Percentiles rank a stretch among this genome's conserved stretches.
These are phyloP conservation scores for Heliconius erato DNA, from an alignment of 2,888 invertebrate species.

Conservation along the genomic window DNA sequence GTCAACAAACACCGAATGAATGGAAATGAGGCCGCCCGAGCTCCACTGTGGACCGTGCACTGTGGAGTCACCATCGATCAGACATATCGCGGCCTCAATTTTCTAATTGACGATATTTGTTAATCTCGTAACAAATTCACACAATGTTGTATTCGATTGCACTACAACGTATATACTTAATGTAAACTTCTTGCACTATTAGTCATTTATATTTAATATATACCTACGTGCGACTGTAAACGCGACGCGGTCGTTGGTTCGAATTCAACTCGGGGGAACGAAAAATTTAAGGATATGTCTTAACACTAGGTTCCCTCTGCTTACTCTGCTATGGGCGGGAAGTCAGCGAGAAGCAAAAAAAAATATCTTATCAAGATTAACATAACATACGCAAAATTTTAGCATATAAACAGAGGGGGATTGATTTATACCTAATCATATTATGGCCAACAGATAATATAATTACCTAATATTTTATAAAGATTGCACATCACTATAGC, in stretches of 20 bases:
- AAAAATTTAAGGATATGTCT: no score
- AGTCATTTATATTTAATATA: not conserved
- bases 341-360: no score
- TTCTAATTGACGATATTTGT: slow-evolving; percentile 44
- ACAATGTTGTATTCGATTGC: not conserved
- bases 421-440: not conserved
- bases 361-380: no score
- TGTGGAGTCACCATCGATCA: slow-evolving; percentile 55
- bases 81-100: slow-evolving; percentile 57
- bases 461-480: not conserved
- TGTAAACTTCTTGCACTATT: not conserved
- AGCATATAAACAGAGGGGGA: not conserved
- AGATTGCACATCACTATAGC: not conserved
- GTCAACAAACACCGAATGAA: slow-evolving; percentile 80
- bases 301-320: no score
- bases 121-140: slow-evolving; percentile 25
- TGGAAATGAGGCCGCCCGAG: slow-evolving; percentile 74
- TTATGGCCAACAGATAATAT: not conserved
- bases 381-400: no score
- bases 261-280: no score
- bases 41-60: slow-evolving; percentile 56
- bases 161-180: not conserved
- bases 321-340: no score
- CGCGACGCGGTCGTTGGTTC: no score
- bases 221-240: not conserved